Evolutionary conservation across 2,888 invertebrate species (phyloP), one percentile per base, ranked within the genome.

Genomic region (Coelopa pilipes): DNA sequence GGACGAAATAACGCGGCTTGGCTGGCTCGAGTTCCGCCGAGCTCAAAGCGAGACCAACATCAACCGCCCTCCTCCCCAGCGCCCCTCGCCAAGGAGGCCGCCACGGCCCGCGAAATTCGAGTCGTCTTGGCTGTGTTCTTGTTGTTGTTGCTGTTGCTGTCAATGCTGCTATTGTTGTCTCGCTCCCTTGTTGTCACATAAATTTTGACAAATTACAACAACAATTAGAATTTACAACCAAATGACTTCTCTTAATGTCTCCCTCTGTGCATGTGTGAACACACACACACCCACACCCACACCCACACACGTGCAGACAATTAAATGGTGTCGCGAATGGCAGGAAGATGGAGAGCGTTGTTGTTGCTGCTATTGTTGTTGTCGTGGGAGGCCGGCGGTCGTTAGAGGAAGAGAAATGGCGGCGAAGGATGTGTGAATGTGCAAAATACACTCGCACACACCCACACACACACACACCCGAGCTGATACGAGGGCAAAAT

Each of bases 201-300:
- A 71, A 65, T 65, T 71, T 63, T 47, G 63, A 71, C 71, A 71
- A 71, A 71, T 71, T 65, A 47, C 71, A 53, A 70, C 70, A 70
- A 53, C 63, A 63, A 55, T 70, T 70, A 70, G 24, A 70, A 70
- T 62, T 50, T 53, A 50, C 50, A 21, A 49, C 34, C 17, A 62
- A 62, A 34, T n/a, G 57, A 15, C 57, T 59, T 59, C 24, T 59
- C 21, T 59, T 59, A 13, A 3, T 59, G 57, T 24, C 17, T 21
- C 24, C 13, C 24, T 59, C 13, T 4, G 3, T 34, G 45, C 62
- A 34, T 45, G 15, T 5, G 13, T 45, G 34, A 62, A 45, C 4
- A 62, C 34, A 62, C 45, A 15, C 62, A 34, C 13, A 62, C 12
- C 7, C n/a, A 62, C 62, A 12, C 24, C 13, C 45, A 62, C 34